Percentiles rank a stretch among this genome's conserved stretches.
Conservation (phyloP, 2,797 vertebrate genomes). For the Simalia tracyae region DNA sequence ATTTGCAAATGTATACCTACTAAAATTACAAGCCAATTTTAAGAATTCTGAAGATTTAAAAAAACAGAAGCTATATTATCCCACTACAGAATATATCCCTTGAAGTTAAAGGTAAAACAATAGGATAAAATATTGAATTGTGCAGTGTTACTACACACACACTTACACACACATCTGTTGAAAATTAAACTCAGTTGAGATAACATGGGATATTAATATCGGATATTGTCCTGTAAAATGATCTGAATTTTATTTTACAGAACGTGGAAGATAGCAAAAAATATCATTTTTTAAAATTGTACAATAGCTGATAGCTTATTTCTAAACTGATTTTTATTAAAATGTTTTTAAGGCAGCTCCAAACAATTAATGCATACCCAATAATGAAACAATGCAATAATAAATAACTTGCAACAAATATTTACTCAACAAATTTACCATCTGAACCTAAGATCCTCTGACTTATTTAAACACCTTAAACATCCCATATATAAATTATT, state of each 20-base stretch:
- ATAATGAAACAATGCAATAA: neutral
- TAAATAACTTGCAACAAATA: neutral
- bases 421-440: neutral
- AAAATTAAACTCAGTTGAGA: neutral
- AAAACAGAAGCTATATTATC: neutral
- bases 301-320: neutral
- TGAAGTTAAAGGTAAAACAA: neutral
- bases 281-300: neutral
- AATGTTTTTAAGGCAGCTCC: neutral
- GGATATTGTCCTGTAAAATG: neutral
- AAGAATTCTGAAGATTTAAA: neutral
- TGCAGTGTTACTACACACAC: neutral
- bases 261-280: neutral
- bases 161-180: no score
- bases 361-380: neutral
- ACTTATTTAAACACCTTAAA: neutral
- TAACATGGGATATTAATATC: neutral
- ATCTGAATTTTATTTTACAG: neutral
- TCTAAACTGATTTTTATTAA: neutral
- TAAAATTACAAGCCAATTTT: neutral
- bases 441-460: neutral
- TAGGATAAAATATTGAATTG: neutral
- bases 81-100: neutral
- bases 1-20: neutral
- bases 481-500: neutral